Evolutionary conservation across 2,113 vertebrate species (phyloP).

Genomic region (Peromyscus californicus): DNA sequence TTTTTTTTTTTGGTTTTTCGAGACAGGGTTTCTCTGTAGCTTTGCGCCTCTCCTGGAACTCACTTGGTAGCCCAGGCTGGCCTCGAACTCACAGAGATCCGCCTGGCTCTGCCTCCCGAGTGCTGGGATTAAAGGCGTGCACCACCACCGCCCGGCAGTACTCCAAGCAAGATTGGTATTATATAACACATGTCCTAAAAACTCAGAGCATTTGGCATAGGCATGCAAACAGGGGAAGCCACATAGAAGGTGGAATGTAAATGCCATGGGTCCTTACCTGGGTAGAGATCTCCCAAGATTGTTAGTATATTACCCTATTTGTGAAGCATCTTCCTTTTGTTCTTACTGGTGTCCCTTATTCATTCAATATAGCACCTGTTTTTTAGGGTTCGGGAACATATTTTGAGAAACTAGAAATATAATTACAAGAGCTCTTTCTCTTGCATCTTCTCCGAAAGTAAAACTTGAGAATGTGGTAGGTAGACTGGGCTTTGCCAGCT

Average conservation of each 20-base stretch:
- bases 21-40: too few relatives aligned
- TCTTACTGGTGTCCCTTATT: neutral
- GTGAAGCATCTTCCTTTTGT: neutral
- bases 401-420: constrained; percentile 16
- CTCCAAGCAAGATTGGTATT: neutral
- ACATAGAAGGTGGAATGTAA: neutral
- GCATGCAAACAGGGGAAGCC: neutral
- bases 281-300: neutral
- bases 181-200: neutral
- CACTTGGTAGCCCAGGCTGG: too few relatives aligned
- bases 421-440: neutral
- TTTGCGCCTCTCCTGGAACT: too few relatives aligned
- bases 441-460: neutral
- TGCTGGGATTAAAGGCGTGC: too few relatives aligned
- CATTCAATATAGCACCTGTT: neutral
- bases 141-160: too few relatives aligned
- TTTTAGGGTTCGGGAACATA: neutral
- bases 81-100: too few relatives aligned
- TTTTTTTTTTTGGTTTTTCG: too few relatives aligned
- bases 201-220: neutral
- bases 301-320: neutral
- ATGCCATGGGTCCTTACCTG: neutral
- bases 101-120: too few relatives aligned
- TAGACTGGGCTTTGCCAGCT: neutral
- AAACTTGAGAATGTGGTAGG: neutral